phyloP scores from a whole-genome alignment of 2,888 invertebrate species.

The Drosophila merina region DNA sequence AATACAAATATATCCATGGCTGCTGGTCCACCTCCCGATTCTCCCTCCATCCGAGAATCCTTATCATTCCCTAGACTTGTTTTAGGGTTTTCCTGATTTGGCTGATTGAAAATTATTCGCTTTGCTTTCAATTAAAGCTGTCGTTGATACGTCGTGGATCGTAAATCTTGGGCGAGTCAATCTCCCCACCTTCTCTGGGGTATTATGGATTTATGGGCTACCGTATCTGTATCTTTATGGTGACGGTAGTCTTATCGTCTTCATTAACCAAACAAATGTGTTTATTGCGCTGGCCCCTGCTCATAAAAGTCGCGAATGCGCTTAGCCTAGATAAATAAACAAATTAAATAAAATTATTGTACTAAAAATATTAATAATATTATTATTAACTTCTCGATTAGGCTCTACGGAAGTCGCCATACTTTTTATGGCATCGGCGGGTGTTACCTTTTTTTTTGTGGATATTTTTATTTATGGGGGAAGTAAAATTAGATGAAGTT shows the following conservation, averaged over 20 bases:
- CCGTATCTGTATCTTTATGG: conserved; percentile 69
- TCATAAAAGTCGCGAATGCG: conserved; percentile 44
- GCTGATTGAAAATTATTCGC: conserved; percentile 74
- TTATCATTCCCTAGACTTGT: conserved; percentile 30
- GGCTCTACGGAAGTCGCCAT: conserved; percentile 40
- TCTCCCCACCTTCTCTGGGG: conserved; percentile 24
- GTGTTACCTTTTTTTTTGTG: neutral
- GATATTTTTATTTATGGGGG: conserved; percentile 23
- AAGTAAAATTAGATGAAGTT: neutral
- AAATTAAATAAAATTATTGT: conserved; percentile 74
- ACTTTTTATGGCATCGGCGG: conserved; percentile 15
- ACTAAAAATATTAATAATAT: conserved; percentile 68
- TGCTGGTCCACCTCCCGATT: conserved; percentile 30
- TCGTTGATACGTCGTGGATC: conserved; percentile 58
- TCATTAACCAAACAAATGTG: conserved; percentile 76
- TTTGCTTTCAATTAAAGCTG: conserved; percentile 76
- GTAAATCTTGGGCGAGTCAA: conserved; percentile 60
- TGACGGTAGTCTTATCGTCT: conserved; percentile 73
- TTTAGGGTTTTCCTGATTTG: conserved; percentile 40
- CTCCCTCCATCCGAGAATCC: conserved; percentile 6
- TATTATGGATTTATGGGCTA: conserved; percentile 63
- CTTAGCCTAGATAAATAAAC: conserved; percentile 71
- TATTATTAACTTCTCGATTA: conserved; percentile 49
- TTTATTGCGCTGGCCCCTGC: conserved; percentile 54
- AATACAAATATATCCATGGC: conserved; percentile 83